Evolutionary conservation across 2,888 invertebrate species (phyloP).

Genomic region (Unio delphinus): DNA sequence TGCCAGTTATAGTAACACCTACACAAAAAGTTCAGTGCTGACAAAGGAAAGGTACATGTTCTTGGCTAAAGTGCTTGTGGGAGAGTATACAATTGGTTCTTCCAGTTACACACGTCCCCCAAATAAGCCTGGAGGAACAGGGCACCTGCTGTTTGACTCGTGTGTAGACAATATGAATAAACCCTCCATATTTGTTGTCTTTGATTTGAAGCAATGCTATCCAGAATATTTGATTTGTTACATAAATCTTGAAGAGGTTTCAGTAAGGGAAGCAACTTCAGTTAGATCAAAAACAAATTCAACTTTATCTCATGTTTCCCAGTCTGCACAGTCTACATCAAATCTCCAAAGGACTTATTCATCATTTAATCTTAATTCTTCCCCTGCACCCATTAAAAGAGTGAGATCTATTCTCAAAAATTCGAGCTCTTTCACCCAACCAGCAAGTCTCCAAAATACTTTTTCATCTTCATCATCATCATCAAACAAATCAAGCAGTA

Average conservation of each 20-base stretch:
- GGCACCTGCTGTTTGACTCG: slow-evolving; percentile 48
- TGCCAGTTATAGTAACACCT: slow-evolving; percentile 42
- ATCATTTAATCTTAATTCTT: no score
- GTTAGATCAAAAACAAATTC: no score
- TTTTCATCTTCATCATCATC: no score
- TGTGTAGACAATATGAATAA: slow-evolving; percentile 45
- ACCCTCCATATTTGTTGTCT: slow-evolving; percentile 52
- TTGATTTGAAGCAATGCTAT: slow-evolving; percentile 52
- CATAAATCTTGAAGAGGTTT: background rate
- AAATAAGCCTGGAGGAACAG: slow-evolving; percentile 20
- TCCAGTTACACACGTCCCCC: slow-evolving; percentile 40
- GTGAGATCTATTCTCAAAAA: no score
- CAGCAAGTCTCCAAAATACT: no score
- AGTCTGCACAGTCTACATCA: no score
- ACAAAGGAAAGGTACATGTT: slow-evolving; percentile 43
- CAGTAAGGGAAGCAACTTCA: no score
- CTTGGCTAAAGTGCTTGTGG: slow-evolving; percentile 50
- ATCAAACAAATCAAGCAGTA: no score
- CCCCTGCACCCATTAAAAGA: no score
- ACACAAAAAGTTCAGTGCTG: slow-evolving; percentile 13
- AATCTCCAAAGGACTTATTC: no score
- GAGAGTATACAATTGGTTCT: slow-evolving; percentile 42
- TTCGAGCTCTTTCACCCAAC: no score
- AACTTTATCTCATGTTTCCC: no score
- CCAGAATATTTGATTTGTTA: slow-evolving; percentile 54